A percentile compares a stretch with the other conserved stretches of the same genome.
These are phyloP conservation scores for Meliscaeva auricollis DNA, from an alignment of 2,888 invertebrate genomes.

Conservation along the genomic window DNA sequence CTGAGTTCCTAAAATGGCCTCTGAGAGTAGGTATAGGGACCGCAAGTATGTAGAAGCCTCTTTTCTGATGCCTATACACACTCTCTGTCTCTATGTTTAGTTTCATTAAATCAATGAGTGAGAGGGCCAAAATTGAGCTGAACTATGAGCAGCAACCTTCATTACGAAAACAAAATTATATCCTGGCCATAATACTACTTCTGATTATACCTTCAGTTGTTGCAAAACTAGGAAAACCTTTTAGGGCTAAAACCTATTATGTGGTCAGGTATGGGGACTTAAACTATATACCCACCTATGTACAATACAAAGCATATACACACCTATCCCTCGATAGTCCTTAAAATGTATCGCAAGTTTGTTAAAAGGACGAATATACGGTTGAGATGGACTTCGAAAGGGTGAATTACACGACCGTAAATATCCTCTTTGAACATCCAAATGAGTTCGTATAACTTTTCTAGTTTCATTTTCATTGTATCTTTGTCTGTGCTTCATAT, in stretches of 20 bases:
- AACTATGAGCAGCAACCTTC: slow-evolving; percentile 43
- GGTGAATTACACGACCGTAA: slow-evolving; percentile 66
- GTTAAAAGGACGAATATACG: slow-evolving; percentile 42
- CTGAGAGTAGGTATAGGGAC: slow-evolving; percentile 27
- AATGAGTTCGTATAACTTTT: slow-evolving; percentile 70
- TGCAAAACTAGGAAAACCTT: slow-evolving; percentile 72
- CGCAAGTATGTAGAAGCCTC: slow-evolving; percentile 44
- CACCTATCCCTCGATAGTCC: not conserved
- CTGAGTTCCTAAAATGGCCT: slow-evolving; percentile 26
- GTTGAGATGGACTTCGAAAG: slow-evolving; percentile 67
- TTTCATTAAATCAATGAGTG: slow-evolving; percentile 65
- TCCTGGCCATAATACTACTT: slow-evolving; percentile 66
- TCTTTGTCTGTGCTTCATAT: not conserved
- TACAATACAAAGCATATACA: not conserved
- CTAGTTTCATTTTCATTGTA: slow-evolving; percentile 53
- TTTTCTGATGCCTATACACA: not conserved
- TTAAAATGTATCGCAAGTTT: slow-evolving; percentile 9
- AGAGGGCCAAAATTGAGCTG: slow-evolving; percentile 34
- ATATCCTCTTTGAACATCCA: slow-evolving; percentile 59
- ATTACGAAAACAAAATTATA: slow-evolving; percentile 67
- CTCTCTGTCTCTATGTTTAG: slow-evolving; percentile 10
- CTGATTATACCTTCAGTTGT: slow-evolving; percentile 58
- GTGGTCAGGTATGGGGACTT: slow-evolving; percentile 34
- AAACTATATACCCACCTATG: not conserved
- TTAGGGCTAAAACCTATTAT: slow-evolving; percentile 61